phyloP scores from a whole-genome alignment of 2,888 invertebrate species.

The Loripinus fragilis region DNA sequence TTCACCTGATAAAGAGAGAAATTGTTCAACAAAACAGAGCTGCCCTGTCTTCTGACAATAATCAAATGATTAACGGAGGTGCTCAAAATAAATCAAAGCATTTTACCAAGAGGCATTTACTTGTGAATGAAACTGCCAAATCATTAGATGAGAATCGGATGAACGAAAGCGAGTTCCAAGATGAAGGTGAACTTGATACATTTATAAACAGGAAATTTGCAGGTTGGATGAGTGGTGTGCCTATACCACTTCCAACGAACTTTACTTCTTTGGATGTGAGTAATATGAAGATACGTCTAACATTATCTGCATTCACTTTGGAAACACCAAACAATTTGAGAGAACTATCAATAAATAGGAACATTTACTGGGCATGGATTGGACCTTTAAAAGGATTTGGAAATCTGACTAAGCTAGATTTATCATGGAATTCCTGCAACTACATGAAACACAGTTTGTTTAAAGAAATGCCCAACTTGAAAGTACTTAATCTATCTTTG shows the following conservation, averaged over 20 bases:
- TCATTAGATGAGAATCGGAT: too few relatives aligned
- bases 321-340: conserved; percentile 31
- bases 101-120: neutral
- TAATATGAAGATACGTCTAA: neutral
- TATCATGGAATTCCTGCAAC: conserved; percentile 40
- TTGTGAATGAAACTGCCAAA: neutral
- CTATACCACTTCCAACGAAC: neutral
- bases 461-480: conserved; percentile 11
- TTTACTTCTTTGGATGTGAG: neutral
- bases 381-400: conserved; percentile 30
- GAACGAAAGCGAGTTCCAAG: neutral
- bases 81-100: neutral
- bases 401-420: conserved; percentile 29
- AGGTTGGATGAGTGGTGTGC: neutral
- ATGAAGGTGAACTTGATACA: neutral
- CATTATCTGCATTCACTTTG: neutral
- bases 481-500: conserved; percentile 25
- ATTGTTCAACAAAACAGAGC: neutral
- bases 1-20: too few relatives aligned
- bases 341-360: conserved; percentile 25
- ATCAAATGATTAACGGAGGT: neutral
- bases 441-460: conserved; percentile 23
- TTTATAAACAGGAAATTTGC: neutral
- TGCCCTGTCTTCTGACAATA: neutral
- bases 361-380: conserved; percentile 31